Base-by-base conservation (phyloP, 1,140 invertebrate species). In the Eriocheir sinensis region DNA sequence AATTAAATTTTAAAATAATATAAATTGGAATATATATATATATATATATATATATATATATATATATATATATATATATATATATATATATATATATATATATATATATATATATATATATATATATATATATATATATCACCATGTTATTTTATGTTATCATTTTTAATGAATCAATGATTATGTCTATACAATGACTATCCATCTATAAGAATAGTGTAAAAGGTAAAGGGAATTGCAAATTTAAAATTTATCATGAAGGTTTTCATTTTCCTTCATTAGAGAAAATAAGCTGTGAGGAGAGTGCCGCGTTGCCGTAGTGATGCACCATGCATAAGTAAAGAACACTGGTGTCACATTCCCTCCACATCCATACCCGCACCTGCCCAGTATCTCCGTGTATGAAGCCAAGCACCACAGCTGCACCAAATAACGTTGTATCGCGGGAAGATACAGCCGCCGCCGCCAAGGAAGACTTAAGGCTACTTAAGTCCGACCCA, bases 41-140 rank as follows among this genome's bases (percentile, higher is more conserved):
- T 72, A 72, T 72, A 72, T 72, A 72, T 72, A 72, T 72, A 72
- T 72, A 72, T 72, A 72, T 72, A 72, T 72, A 72, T 72, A 72
- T 15, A 72, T 72, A 72, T 72, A 72, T 72, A 72, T 72, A 72
- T 72, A 72, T 72, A 72, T 72, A 72, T 72, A 72, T 72, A 72
- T 72, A 72, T 72, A 72, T 72, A 72, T 72, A 72, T 72, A 72
- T 72, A 72, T 72, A 72, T 72, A 72, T 72, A 72, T 72, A 72
- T 15, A 72, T 72, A 72, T 72, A 72, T 72, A 72, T 72, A 72
- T 72, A 72, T 72, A 72, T 72, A 72, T 72, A 72, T 72, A 72
- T 72, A 72, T 72, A 72, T 72, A 72, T 72, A 72, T 72, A 72
- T 72, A 72, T 72, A 72, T 72, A 72, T 72, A 72, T 72, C 12